These are phyloP conservation scores for Varanus komodoensis DNA, from an alignment of 2,113 vertebrate species.

Conservation along the genomic window DNA sequence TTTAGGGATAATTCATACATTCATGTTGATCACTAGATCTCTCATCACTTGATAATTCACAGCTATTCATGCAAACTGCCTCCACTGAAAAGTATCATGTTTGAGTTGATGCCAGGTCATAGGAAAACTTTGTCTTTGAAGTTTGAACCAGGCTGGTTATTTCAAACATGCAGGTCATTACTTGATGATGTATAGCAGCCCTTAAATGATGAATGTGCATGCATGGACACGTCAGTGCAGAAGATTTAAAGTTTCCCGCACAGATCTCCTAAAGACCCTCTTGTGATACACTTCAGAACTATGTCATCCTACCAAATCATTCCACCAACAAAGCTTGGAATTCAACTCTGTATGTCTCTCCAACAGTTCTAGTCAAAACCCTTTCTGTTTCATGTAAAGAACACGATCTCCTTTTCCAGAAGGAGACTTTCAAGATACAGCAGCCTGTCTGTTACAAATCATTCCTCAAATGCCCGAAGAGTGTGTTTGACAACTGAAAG, in stretches of 20 bases:
- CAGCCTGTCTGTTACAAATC: not conserved
- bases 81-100: not conserved
- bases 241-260: not conserved
- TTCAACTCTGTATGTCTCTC: not conserved
- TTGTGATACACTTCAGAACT: not conserved
- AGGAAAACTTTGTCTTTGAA: not conserved
- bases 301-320: not conserved
- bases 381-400: constrained; percentile 22
- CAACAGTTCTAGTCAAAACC: not conserved
- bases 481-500: constrained; percentile 17
- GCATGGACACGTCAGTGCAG: not conserved
- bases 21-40: not conserved
- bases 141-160: not conserved
- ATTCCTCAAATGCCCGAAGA: constrained; percentile 14
- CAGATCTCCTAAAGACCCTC: constrained; percentile 11
- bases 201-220: constrained; percentile 3
- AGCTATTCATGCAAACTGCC: not conserved
- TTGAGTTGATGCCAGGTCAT: not conserved
- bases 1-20: not conserved
- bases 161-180: not conserved
- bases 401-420: constrained; percentile 3
- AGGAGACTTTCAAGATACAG: not conserved
- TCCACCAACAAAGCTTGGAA: not conserved
- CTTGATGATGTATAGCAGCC: not conserved
- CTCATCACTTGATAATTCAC: not conserved